A percentile compares a stretch with the other conserved stretches of the same genome.
Evolutionary conservation across 2,797 vertebrate genomes (phyloP).

Genomic region (Lacerta agilis): DNA sequence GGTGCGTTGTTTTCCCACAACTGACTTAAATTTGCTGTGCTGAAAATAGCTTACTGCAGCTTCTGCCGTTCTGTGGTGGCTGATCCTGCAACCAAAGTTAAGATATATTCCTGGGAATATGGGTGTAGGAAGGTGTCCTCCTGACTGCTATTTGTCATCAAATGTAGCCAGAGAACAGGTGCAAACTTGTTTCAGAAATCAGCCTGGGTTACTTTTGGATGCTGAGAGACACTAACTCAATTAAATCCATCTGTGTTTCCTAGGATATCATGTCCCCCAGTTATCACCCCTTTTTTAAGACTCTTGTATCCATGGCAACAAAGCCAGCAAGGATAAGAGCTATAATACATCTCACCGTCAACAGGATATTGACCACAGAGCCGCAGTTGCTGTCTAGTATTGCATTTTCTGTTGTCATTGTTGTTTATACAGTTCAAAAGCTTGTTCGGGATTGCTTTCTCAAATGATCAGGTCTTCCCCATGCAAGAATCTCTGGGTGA

Average conservation of each 20-base stretch:
- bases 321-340: not conserved
- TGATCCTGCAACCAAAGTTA: not conserved
- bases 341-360: not conserved
- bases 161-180: not conserved
- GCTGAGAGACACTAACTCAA: not conserved
- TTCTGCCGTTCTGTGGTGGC: not conserved
- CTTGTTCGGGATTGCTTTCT: not conserved
- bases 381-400: not conserved
- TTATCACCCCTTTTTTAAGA: not conserved
- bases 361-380: not conserved
- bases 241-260: not conserved
- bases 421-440: not conserved
- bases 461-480: not conserved
- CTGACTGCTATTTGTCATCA: not conserved
- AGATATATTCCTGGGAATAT: not conserved
- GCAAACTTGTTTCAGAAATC: not conserved
- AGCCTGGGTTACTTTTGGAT: constrained; percentile 5
- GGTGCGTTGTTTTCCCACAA: not conserved
- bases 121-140: not conserved
- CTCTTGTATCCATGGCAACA: not conserved
- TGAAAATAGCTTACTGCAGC: not conserved
- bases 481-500: not conserved
- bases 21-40: not conserved
- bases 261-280: not conserved
- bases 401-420: not conserved